Evolutionary conservation across 2,113 vertebrate species (phyloP), one percentile per base, ranked within the genome.

Genomic region (Perognathus longimembris): DNA sequence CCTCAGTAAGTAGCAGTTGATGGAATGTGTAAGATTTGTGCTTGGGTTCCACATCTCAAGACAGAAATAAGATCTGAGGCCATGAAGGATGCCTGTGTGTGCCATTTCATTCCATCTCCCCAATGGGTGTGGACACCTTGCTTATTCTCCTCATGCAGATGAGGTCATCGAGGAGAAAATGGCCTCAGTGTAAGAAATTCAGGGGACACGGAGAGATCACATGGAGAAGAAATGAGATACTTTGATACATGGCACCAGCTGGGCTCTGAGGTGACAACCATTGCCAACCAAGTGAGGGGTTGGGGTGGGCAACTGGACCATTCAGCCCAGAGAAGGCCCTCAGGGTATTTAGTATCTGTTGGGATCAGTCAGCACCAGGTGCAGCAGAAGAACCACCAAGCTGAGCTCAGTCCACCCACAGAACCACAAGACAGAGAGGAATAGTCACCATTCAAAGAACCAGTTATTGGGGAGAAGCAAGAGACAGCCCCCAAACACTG

Each of bases 41-140:
- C 77, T 79, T 71, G 24, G 3, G 84, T 96, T 86, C 36, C 14
- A 67, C 22, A 84, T 42, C 21, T 42, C 30, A 89, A 74, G 73
- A 83, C 81, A 79, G n/a, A 89, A 87, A 59, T 57, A 66, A 77
- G 74, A 73, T 32, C 40, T 50, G 85, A 80, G 5, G 18, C 34
- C 66, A 71, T 32, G 73, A 93, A 90, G 40, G 38, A 73, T 26
- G 20, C 59, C 3, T 15, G 14, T 3, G 3, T 63, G n/a, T 22
- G 21, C 42, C 45, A 69, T 59, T 84, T 63, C 67, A 63, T 34
- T 88, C 63, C 75, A 87, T 63, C 54, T 59, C 85, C 76, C 73
- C n/a, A 50, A 15, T 38, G 74, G 34, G 17, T 40, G 50, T 77
- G 9, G 34, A 80, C 22, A 32, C 64, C 22, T 57, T 45, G 18